Conservation (phyloP, 2,797 vertebrate genomes). For the Xenops minutus region DNA sequence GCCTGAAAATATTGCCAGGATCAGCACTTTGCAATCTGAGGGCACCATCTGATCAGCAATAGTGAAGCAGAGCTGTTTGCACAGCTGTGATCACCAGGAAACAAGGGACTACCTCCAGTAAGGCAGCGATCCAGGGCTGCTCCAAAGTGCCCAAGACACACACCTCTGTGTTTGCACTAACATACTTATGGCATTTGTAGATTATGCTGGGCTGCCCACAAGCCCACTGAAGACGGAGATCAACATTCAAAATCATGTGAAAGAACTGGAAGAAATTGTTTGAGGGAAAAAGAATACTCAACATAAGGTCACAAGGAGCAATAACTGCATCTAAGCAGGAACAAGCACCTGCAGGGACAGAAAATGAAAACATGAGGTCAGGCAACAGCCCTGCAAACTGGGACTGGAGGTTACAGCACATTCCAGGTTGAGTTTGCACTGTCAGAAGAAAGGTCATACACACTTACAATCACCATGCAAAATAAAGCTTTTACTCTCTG, state of each 20-base stretch:
- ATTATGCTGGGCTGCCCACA: background rate
- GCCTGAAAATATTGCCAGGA: background rate
- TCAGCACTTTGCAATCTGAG: background rate
- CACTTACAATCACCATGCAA: background rate
- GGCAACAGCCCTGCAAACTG: background rate
- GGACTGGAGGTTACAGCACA: background rate
- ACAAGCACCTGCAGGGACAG: background rate
- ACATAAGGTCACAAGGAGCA: background rate
- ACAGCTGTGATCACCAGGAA: background rate
- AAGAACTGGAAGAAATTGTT: background rate
- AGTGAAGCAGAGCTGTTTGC: background rate
- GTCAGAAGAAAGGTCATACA: rapidly evolving
- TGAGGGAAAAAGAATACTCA: background rate
- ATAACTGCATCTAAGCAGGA: background rate
- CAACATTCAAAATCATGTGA: background rate
- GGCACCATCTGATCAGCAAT: background rate
- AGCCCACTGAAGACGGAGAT: background rate
- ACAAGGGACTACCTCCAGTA: background rate
- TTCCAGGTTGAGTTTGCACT: background rate
- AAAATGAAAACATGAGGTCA: background rate
- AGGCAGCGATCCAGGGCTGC: background rate
- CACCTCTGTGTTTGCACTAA: background rate
- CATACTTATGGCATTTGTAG: rapidly evolving
- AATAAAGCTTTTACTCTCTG: background rate
- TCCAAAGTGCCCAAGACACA: rapidly evolving